Evolutionary conservation across 2,888 invertebrate species (phyloP).

Genomic region (Machimus rusticus): DNA sequence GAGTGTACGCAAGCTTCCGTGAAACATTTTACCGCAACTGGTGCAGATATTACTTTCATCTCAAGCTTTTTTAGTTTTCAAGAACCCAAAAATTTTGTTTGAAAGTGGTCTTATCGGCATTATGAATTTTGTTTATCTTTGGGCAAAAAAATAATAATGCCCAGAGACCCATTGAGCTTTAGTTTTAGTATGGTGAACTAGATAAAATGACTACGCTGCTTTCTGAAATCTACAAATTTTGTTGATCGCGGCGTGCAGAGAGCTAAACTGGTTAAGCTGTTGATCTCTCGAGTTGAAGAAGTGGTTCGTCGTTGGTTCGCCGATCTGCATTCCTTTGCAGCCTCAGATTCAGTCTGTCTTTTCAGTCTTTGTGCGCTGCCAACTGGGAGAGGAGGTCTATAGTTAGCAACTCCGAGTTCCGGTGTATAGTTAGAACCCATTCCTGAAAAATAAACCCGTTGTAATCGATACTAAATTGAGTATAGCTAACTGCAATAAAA

Average conservation of each 20-base stretch:
- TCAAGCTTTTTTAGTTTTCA: neutral
- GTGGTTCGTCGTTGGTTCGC: neutral
- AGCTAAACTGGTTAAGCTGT: slow-evolving; percentile 19
- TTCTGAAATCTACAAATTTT: neutral
- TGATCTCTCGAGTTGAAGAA: slow-evolving; percentile 10
- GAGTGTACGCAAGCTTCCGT: neutral
- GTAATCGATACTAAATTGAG: neutral
- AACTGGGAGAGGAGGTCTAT: slow-evolving; percentile 26
- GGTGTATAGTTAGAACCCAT: neutral
- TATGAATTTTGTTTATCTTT: neutral
- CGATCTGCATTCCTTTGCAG: slow-evolving; percentile 19
- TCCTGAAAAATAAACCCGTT: neutral
- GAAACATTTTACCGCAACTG: neutral
- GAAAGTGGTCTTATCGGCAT: neutral
- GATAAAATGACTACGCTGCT: neutral
- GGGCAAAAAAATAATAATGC: neutral
- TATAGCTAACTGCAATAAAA: neutral
- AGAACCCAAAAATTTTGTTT: neutral
- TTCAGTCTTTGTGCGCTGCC: slow-evolving; percentile 12
- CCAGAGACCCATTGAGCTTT: neutral
- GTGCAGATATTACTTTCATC: neutral
- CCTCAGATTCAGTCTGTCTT: slow-evolving; percentile 6
- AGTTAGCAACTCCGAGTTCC: neutral
- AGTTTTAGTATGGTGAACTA: neutral
- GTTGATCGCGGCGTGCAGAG: neutral